Conservation (phyloP, 2,113 vertebrate species). For the Acanthisitta chloris region DNA sequence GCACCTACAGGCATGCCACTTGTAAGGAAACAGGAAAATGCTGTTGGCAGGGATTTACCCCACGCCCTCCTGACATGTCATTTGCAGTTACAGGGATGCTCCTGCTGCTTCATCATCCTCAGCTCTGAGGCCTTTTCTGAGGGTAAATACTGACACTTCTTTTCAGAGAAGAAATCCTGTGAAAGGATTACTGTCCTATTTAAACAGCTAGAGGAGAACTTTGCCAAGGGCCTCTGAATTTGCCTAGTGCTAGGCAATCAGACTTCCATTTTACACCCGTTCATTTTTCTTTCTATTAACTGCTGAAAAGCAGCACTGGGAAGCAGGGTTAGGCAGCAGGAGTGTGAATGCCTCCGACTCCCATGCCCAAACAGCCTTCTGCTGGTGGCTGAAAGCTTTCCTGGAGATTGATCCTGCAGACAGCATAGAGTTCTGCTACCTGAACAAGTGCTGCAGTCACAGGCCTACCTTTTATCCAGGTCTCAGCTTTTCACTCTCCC, state of each 20-base stretch:
- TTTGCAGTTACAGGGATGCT: background rate
- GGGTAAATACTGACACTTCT: background rate
- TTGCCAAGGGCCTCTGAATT: background rate
- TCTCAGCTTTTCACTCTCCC: background rate
- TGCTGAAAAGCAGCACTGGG: background rate
- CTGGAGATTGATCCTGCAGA: background rate
- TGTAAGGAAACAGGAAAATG: background rate
- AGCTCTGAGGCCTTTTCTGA: background rate
- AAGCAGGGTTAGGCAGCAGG: background rate
- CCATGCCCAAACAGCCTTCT: background rate
- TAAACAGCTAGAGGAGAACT: background rate
- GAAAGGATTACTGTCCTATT: background rate
- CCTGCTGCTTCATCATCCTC: background rate
- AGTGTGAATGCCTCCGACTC: background rate
- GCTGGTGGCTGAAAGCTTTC: background rate
- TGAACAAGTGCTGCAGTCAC: background rate
- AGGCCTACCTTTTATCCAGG: background rate
- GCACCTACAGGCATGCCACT: background rate
- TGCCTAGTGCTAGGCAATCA: background rate
- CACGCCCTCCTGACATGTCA: rapidly evolving
- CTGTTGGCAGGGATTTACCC: background rate
- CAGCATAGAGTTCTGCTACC: background rate
- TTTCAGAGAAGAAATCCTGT: background rate
- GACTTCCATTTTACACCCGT: background rate
- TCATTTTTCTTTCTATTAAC: background rate